Evolutionary conservation across 2,113 vertebrate genomes (phyloP).

Genomic region (Oryzias javanicus): DNA sequence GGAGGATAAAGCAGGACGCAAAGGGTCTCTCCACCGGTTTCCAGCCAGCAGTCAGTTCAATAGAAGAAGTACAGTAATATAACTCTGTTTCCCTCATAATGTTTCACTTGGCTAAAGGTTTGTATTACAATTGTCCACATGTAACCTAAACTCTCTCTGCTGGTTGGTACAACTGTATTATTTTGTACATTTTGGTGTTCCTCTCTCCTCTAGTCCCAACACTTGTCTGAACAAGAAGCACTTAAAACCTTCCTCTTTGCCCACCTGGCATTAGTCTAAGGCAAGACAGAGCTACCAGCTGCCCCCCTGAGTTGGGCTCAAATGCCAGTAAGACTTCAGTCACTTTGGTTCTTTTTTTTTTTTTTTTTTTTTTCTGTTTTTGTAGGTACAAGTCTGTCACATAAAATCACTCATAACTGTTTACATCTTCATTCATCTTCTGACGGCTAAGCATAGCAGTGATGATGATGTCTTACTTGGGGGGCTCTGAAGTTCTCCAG

Average conservation of each 20-base stretch:
- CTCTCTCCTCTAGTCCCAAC: slow-evolving; percentile 51
- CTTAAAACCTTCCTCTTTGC: slow-evolving; percentile 57
- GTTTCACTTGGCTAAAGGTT: slow-evolving; percentile 45
- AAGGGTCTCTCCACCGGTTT: slow-evolving; percentile 40
- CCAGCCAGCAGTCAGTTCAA: slow-evolving; percentile 57
- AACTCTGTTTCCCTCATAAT: slow-evolving; percentile 42
- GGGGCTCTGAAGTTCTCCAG: slow-evolving; percentile 54
- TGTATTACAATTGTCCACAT: slow-evolving; percentile 29
- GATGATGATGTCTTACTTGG: slow-evolving; percentile 55
- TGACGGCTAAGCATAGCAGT: slow-evolving; percentile 31
- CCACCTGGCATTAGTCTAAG: slow-evolving; percentile 60
- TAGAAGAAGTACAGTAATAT: slow-evolving; percentile 16
- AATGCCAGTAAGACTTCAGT: slow-evolving; percentile 56
- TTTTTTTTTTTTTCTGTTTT: slow-evolving; percentile 25
- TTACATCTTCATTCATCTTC: slow-evolving; percentile 33
- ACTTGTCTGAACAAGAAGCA: slow-evolving; percentile 63
- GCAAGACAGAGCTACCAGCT: slow-evolving; percentile 67
- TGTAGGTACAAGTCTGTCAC: slow-evolving; percentile 21
- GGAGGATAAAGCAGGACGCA: slow-evolving; percentile 24
- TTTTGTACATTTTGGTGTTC: slow-evolving; percentile 72
- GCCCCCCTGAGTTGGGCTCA: slow-evolving; percentile 65
- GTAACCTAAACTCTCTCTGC: slow-evolving; percentile 58
- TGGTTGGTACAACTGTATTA: slow-evolving; percentile 70
- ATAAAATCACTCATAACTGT: slow-evolving; percentile 39
- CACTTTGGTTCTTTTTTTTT: slow-evolving; percentile 25